Base-by-base conservation (phyloP, 2,888 invertebrate species). In the Ectemnius lituratus region DNA sequence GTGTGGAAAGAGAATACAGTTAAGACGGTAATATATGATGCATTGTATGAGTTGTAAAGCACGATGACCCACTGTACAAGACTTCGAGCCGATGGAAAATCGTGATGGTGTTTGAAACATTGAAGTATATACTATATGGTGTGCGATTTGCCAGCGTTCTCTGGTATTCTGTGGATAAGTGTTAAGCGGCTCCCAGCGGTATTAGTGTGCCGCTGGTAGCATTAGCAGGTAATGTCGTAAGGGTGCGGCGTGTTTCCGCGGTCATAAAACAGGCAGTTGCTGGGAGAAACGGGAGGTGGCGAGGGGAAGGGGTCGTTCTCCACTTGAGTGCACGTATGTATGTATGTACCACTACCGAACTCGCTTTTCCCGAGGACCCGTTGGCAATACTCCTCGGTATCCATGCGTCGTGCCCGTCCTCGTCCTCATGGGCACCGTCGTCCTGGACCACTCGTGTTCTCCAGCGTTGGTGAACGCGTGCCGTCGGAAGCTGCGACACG, bases 401-500 rank as follows among this genome's bases (percentile, higher is more conserved):
- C 37, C 37, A 37, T 37, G 37, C 37, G 37, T 37, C 37, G 23
- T 3, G 23, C 23, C 3, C 1, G 60, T 37, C 27, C 58, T 70
- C 58, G 70, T 37, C 37, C 37, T 37, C 37, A 11, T 37, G 37
- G 37, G 37, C 57, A 46, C 74, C 59, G 65, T 16, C 52, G 16
- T 16, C n/a, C 46, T 68, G 70, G 67, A 11, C 74, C 72, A 67
- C 45, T 60, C 75, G 68, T 75, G 81, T 78, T 74, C 84, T 60
- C 64, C 69, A 71, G 75, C 69, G 75, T 81, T 70, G 75, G 79
- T 37, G 76, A 80, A 82, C 85, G 86, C 86, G 86, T 87, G 85
- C 84, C 83, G 75, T 82, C 86, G 85, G 87, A 88, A 88, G 84
- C 87, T 85, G 81, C 85, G 84, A 90, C 90, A 89, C 78, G 89